Evolutionary conservation across 2,113 vertebrate genomes (phyloP).

Genomic region (Haemorhous mexicanus): DNA sequence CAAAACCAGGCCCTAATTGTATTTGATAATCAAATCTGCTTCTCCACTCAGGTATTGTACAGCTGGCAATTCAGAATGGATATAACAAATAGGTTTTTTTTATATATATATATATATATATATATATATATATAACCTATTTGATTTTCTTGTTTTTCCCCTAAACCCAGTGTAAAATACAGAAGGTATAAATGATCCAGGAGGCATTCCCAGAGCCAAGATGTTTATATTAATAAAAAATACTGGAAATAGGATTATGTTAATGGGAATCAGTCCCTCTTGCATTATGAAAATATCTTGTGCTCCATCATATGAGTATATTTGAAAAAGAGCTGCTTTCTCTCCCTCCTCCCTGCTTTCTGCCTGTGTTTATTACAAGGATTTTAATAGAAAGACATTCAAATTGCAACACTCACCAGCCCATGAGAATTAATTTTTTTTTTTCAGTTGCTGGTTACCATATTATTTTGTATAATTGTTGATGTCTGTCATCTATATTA

Average conservation of each 20-base stretch:
- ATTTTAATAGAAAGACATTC: conserved; percentile 51
- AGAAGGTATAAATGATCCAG: background rate
- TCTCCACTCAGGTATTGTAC: background rate
- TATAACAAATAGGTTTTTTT: background rate
- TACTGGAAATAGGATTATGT: conserved; percentile 14
- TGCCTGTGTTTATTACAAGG: background rate
- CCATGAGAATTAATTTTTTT: conserved; percentile 58
- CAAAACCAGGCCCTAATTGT: background rate
- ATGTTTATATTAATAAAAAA: conserved; percentile 44
- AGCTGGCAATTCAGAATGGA: background rate
- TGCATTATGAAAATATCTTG: conserved; percentile 27
- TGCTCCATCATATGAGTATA: background rate
- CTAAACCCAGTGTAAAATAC: background rate
- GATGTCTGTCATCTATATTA: conserved; percentile 56
- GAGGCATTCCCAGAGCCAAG: background rate
- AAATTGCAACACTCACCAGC: conserved; percentile 41
- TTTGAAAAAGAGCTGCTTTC: background rate
- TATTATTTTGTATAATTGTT: conserved; percentile 68
- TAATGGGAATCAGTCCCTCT: conserved; percentile 15
- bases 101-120: background rate
- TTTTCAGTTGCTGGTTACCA: conserved; percentile 23
- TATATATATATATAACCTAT: too few relatives aligned
- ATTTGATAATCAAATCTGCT: conserved; percentile 31
- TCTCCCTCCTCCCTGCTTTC: background rate
- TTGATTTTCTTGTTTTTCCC: too few relatives aligned